Evolutionary conservation across 2,113 vertebrate species (phyloP), one percentile per base, ranked within the genome.

Genomic region (Hoplias malabaricus): DNA sequence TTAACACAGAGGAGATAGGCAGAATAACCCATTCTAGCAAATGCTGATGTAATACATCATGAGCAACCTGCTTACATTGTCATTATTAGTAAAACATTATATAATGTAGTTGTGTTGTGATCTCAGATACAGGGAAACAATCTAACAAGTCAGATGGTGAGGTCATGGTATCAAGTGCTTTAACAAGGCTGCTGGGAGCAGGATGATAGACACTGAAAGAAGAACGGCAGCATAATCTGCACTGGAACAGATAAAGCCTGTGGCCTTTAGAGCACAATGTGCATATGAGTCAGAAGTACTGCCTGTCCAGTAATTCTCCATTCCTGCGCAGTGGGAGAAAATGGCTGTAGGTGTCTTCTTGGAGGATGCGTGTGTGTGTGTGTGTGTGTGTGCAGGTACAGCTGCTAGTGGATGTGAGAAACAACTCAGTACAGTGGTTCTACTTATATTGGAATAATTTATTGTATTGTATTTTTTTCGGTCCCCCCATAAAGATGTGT

Each of bases 221-320:
- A 73, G 61, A 40, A 69, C 50, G 78, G 25, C 66, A 80, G 46
- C 61, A 65, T 74, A 81, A 81, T 80, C 56, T 68, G 66, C 31
- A 42, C 68, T 14, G 10, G 34, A 34, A 14, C 73, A 53, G 70
- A 69, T 46, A 54, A 57, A 78, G 76, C 67, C 61, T 70, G 31
- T 59, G 56, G 75, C 65, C 65, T 54, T 74, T 75, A 42, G 46
- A 66, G 59, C 50, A 75, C 69, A 82, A 79, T 75, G 53, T 65
- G 78, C 63, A 69, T 78, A 63, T 50, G 67, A 38, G 72, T 62
- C 38, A 80, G 46, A 63, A 70, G 34, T 14, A 31, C 34, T 23
- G 73, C 33, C 61, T 70, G 73, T 48, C 33, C 48, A 57, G 59
- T 69, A 69, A 80, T 63, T 59, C 36, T 72, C 56, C 43, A 54